phyloP scores from a whole-genome alignment of 2,888 invertebrate species.

The Aplocera efformata region DNA sequence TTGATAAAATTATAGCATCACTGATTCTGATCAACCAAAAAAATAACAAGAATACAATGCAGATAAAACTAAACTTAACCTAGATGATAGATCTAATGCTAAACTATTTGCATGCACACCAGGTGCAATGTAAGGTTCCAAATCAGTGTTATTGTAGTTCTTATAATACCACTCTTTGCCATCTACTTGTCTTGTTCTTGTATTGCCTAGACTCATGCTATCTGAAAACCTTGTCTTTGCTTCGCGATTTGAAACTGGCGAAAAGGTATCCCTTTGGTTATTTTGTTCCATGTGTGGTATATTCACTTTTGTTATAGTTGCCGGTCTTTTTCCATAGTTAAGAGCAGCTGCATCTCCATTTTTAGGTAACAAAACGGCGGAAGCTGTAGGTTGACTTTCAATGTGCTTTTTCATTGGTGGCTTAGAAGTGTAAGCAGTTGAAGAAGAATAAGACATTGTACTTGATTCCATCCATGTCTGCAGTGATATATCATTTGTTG shows the following conservation, averaged over 20 bases:
- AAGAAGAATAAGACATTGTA: slow-evolving; percentile 48
- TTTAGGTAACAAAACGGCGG: slow-evolving; percentile 83
- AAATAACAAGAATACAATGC: slow-evolving; percentile 12
- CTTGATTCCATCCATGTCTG: slow-evolving; percentile 67
- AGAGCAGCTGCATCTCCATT: slow-evolving; percentile 53
- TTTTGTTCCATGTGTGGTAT: slow-evolving; percentile 60
- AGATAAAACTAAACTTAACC: slow-evolving; percentile 8
- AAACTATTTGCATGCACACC: slow-evolving; percentile 45
- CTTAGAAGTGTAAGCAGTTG: slow-evolving; percentile 47
- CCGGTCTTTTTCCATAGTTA: slow-evolving; percentile 58
- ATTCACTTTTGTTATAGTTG: slow-evolving; percentile 69
- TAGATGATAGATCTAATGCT: background rate
- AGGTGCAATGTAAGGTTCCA: slow-evolving; percentile 72
- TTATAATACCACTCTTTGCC: slow-evolving; percentile 92
- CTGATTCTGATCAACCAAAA: slow-evolving; percentile 4
- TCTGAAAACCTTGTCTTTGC: slow-evolving; percentile 67
- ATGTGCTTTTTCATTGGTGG: slow-evolving; percentile 56
- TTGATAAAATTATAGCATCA: too few relatives aligned
- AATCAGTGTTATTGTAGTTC: slow-evolving; percentile 86
- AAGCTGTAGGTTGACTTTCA: slow-evolving; percentile 72
- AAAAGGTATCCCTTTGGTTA: slow-evolving; percentile 53
- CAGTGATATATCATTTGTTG: slow-evolving; percentile 66
- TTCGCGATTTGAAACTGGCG: slow-evolving; percentile 63
- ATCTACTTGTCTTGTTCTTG: slow-evolving; percentile 69
- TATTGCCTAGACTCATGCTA: slow-evolving; percentile 55